Conservation (phyloP, 2,888 invertebrate genomes). For the Platycheirus albimanus region DNA sequence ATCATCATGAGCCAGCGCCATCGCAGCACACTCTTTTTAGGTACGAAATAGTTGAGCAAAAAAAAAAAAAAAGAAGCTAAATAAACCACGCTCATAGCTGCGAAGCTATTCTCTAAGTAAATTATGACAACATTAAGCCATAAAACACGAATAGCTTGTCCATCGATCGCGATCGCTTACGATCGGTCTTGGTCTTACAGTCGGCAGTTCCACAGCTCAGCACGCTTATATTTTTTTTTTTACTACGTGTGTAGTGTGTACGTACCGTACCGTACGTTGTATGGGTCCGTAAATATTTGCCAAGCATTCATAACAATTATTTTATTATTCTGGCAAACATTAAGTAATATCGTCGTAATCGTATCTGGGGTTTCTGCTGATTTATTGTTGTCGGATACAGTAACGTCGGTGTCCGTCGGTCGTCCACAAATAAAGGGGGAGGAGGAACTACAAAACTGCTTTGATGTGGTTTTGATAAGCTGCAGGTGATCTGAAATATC, state of each 20-base stretch:
- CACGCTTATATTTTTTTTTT: conserved; percentile 14
- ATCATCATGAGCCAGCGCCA: conserved; percentile 39
- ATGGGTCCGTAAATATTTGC: conserved; percentile 54
- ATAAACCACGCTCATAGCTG: conserved; percentile 1
- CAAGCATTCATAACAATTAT: conserved; percentile 50
- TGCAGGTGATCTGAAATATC: conserved; percentile 44
- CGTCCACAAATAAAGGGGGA: background rate
- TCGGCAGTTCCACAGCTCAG: conserved; percentile 1
- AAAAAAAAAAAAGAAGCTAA: too few relatives aligned
- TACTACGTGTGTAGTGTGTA: background rate
- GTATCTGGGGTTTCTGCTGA: conserved; percentile 13
- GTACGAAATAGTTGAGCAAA: too few relatives aligned
- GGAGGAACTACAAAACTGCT: conserved; percentile 1
- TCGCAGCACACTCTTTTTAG: too few relatives aligned
- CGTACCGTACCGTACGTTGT: conserved; percentile 3
- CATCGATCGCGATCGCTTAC: too few relatives aligned
- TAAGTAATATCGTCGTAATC: conserved; percentile 56
- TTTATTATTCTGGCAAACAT: conserved; percentile 57
- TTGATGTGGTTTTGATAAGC: conserved; percentile 46
- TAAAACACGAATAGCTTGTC: conserved; percentile 14
- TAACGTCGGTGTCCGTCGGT: background rate
- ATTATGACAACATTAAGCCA: conserved; percentile 49
- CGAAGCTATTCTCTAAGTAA: conserved; percentile 23
- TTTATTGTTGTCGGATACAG: conserved; percentile 20
- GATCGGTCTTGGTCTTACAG: background rate